phyloP scores from a whole-genome alignment of 2,797 vertebrate genomes.

The Streptopelia turtur region DNA sequence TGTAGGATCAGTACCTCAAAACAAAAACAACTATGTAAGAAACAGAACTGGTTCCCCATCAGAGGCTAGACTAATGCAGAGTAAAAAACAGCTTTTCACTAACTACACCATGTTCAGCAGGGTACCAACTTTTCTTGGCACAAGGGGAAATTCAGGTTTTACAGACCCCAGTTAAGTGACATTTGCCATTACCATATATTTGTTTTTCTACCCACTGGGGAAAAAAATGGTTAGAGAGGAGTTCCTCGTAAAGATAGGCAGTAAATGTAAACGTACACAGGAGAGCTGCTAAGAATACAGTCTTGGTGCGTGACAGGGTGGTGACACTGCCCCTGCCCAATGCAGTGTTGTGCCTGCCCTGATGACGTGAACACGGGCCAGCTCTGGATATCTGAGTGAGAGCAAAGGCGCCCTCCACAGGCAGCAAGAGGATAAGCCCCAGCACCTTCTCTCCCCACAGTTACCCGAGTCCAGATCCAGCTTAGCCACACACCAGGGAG shows the following conservation, averaged over 20 bases:
- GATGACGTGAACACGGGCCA: rapidly evolving
- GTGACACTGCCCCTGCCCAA: rapidly evolving
- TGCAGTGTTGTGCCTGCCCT: not conserved
- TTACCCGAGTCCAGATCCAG: not conserved
- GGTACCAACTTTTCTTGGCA: not conserved
- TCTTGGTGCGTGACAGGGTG: not conserved
- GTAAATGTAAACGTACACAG: rapidly evolving
- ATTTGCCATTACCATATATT: not conserved
- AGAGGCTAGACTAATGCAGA: not conserved
- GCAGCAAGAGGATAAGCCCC: not conserved
- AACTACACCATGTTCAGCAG: not conserved
- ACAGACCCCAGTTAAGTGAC: not conserved
- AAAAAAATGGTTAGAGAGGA: rapidly evolving
- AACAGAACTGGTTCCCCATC: not conserved
- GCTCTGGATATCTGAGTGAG: not conserved
- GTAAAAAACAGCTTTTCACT: not conserved
- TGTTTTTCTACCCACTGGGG: not conserved
- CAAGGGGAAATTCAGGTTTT: not conserved
- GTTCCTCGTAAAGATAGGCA: not conserved
- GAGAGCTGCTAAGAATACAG: not conserved
- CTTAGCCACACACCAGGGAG: not conserved
- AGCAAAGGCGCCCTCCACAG: not conserved
- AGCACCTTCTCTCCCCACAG: not conserved
- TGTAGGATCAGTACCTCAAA: not conserved
- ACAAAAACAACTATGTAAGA: not conserved